Evolutionary conservation across 2,888 invertebrate genomes (phyloP), one percentile per base, ranked within the genome.

Genomic region (Therioaphis trifolii): DNA sequence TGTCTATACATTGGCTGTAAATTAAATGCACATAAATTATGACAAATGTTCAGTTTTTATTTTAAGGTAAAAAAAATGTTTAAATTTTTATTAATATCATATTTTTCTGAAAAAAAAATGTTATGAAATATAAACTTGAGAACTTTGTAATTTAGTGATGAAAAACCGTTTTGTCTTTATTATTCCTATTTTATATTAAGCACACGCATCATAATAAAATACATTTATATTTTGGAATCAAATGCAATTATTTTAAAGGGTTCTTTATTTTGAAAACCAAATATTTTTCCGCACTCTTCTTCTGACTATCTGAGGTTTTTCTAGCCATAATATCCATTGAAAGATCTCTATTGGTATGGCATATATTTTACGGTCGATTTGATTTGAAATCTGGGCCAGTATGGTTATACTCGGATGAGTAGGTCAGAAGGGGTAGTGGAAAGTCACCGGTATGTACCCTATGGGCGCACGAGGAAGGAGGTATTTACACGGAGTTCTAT

Each of bases 401-500:
- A 15, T 0, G n/a, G 24, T 24, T 69, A 43, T 24, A n/a, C 43
- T 40, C 7, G 4, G 14, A n/a, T 14, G 27, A 15, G n/a, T 43
- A 4, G n/a, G n/a, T 43, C 18, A 15, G 14, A 40, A 52, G 21
- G 21, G 15, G 35, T 66, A 21, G 49, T 11, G 49, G 24, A 66
- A 66, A 77, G 46, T 77, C 9, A n/a, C 18, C 29, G 11, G 29
- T 12, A 11, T 14, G 7, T 75, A 75, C 27, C 27, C 29, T 9
- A 7, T 49, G 49, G 76, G 46, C 29, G 15, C 21, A 21, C 49
- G 14, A 29, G 29, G 24, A 61, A 61, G n/a, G 46, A 72, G 49
- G 49, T 80, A 63, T 80, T 72, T 80, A 82, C 63, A 40, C 52
- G 24, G 61, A 63, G 24, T 74, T 74, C n/a, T 29, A 74, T 74